Conservation (phyloP, 2,888 invertebrate species). For the Oscheius onirici region DNA sequence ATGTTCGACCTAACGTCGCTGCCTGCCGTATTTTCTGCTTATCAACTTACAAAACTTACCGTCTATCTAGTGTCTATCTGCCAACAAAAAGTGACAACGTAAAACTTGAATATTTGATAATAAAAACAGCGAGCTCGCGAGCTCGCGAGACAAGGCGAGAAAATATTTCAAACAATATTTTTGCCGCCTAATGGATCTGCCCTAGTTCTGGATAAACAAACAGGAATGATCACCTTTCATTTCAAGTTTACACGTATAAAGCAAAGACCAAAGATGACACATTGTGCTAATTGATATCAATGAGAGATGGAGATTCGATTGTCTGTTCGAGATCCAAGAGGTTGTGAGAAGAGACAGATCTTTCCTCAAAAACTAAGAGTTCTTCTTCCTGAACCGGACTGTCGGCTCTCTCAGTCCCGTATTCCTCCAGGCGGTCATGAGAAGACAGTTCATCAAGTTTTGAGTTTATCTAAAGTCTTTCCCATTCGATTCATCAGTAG, state of each 20-base stretch:
- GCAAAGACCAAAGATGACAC: neutral
- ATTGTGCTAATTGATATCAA: conserved; percentile 5
- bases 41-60: too few relatives aligned
- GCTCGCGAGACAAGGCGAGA: too few relatives aligned
- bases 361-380: conserved; percentile 9
- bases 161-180: too few relatives aligned
- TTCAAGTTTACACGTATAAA: neutral
- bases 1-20: too few relatives aligned
- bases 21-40: too few relatives aligned
- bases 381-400: conserved; percentile 14
- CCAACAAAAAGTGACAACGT: too few relatives aligned
- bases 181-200: neutral
- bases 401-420: neutral
- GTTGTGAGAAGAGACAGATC: neutral
- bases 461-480: neutral
- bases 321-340: neutral
- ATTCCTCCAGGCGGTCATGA: neutral
- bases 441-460: neutral
- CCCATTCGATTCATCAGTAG: neutral
- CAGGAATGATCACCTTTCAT: too few relatives aligned
- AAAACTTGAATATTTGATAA: neutral
- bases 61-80: too few relatives aligned
- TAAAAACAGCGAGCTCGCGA: neutral
- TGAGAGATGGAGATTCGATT: neutral
- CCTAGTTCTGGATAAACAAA: neutral